Evolutionary conservation across 2,888 invertebrate genomes (phyloP).

Genomic region (Macrophya annulata): DNA sequence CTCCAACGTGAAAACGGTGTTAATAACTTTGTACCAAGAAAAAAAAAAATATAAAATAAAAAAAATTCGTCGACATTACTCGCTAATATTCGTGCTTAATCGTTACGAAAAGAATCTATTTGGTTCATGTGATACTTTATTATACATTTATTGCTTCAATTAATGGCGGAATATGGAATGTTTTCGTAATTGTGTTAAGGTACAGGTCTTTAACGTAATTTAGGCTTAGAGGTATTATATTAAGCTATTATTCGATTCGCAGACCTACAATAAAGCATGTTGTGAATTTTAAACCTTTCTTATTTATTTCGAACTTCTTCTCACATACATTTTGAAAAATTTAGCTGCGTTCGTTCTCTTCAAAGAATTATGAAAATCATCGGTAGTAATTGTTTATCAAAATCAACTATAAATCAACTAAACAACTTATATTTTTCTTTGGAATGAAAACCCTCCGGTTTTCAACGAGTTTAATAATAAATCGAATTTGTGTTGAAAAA

Average conservation of each 20-base stretch:
- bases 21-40: background rate
- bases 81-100: constrained; percentile 40
- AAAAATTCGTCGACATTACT: constrained; percentile 35
- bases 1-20: background rate
- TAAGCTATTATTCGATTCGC: constrained; percentile 69
- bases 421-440: background rate
- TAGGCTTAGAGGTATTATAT: constrained; percentile 70
- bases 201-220: constrained; percentile 66
- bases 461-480: background rate
- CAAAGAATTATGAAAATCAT: background rate
- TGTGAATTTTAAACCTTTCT: constrained; percentile 68
- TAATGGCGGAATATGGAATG: constrained; percentile 15
- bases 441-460: background rate
- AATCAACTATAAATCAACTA: background rate
- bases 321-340: background rate
- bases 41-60: too few relatives aligned
- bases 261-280: constrained; percentile 73
- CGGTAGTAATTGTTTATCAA: background rate
- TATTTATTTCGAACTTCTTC: background rate
- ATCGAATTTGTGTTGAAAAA: background rate
- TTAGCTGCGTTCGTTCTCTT: background rate
- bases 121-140: constrained; percentile 41
- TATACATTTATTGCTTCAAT: constrained; percentile 41
- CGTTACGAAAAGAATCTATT: constrained; percentile 41
- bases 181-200: constrained; percentile 60